phyloP scores from a whole-genome alignment of 2,888 invertebrate species.

The Tyria jacobaeae region DNA sequence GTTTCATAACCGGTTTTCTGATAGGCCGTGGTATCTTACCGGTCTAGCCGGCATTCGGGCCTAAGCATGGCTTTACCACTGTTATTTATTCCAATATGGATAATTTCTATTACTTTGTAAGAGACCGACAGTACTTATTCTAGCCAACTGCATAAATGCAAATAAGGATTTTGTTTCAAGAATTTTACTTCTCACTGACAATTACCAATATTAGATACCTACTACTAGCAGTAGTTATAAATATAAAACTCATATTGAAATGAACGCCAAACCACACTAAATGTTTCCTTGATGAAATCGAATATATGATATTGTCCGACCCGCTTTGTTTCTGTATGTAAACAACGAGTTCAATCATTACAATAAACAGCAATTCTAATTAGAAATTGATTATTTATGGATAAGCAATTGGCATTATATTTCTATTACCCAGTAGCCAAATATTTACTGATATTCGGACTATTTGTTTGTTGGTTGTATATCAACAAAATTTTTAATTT shows the following conservation, averaged over 20 bases:
- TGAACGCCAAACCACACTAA: conserved; percentile 19
- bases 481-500: background rate
- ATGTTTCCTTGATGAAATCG: conserved; percentile 35
- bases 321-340: conserved; percentile 24
- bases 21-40: too few species aligned
- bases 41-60: too few species aligned
- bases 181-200: background rate
- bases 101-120: too few species aligned
- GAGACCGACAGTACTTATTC: too few species aligned
- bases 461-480: background rate
- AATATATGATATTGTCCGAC: conserved; percentile 4
- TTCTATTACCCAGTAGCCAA: background rate
- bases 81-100: too few species aligned
- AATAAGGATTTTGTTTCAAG: too few species aligned
- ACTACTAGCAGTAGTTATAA: conserved; percentile 7
- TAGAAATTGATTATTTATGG: conserved; percentile 38
- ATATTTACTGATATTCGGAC: background rate
- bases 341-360: conserved; percentile 36
- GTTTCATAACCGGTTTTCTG: too few species aligned
- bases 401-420: conserved; percentile 7
- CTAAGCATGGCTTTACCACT: too few species aligned
- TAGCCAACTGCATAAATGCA: too few species aligned
- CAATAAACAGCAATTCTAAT: conserved; percentile 28
- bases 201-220: too few species aligned
- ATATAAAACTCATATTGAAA: conserved; percentile 10